A percentile compares a stretch with the other conserved stretches of the same genome.
Evolutionary conservation across 1,140 invertebrate species (phyloP).

Genomic region (Procambarus clarkii): DNA sequence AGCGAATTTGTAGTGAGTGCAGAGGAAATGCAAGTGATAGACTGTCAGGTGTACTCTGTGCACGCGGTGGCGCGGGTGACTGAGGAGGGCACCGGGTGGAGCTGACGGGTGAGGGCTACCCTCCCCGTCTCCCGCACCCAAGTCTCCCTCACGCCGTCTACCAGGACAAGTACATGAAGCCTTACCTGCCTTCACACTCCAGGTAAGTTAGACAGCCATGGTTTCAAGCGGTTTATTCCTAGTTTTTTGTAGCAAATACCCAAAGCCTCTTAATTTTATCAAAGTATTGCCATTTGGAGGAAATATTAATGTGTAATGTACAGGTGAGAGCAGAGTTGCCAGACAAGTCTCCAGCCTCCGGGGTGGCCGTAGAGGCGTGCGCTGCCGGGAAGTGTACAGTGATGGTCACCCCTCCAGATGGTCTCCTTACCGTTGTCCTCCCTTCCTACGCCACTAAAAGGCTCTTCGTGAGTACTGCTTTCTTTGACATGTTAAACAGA

Average conservation of each 20-base stretch:
- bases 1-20: not conserved
- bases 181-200: not conserved
- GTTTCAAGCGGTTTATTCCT: no score
- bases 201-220: not conserved
- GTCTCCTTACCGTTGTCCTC: constrained; percentile 18
- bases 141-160: no score
- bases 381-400: constrained; percentile 21
- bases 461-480: constrained; percentile 9
- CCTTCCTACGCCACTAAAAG: not conserved
- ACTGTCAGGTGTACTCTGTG: constrained; percentile 8
- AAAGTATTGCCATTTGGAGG: no score
- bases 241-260: no score
- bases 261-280: no score
- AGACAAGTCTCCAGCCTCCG: constrained; percentile 3
- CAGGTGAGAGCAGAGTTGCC: constrained; percentile 30
- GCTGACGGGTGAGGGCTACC: no score
- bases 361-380: constrained; percentile 29
- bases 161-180: no score
- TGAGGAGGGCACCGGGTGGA: constrained; percentile 13
- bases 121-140: no score
- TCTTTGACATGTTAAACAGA: not conserved
- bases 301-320: no score
- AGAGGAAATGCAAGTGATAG: not conserved
- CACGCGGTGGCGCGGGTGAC: not conserved
- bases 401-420: not conserved